Evolutionary conservation across 2,888 invertebrate genomes (phyloP).

Genomic region (Idaea aversata): DNA sequence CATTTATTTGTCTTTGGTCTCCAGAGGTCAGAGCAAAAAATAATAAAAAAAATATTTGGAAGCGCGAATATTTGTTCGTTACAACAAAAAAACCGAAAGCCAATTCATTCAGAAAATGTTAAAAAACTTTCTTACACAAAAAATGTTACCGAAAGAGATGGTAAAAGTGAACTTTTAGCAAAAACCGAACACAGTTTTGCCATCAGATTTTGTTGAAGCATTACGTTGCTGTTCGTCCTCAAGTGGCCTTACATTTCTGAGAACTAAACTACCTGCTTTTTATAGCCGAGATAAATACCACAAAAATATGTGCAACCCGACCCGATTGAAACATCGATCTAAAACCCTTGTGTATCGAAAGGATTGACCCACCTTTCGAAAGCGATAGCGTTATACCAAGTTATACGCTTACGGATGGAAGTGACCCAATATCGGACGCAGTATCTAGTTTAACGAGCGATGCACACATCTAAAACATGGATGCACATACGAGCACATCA

Average conservation of each 20-base stretch:
- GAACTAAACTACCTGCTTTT: slow-evolving; percentile 77
- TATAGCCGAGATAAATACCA: slow-evolving; percentile 60
- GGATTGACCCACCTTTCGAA: slow-evolving; percentile 51
- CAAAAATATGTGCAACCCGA: slow-evolving; percentile 59
- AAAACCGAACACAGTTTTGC: slow-evolving; percentile 44
- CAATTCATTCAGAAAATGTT: slow-evolving; percentile 10
- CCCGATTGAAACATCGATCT: slow-evolving; percentile 58
- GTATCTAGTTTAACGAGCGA: slow-evolving; percentile 36
- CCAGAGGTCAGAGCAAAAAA: slow-evolving; percentile 43
- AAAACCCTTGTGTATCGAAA: slow-evolving; percentile 37
- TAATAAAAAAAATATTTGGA: slow-evolving; percentile 38
- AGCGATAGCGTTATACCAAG: slow-evolving; percentile 47
- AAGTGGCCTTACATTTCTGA: slow-evolving; percentile 59
- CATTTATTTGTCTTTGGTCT: slow-evolving; percentile 45
- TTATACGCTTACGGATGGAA: slow-evolving; percentile 32
- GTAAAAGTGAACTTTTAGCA: slow-evolving; percentile 47
- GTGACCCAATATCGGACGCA: slow-evolving; percentile 56
- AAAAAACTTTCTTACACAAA: slow-evolving; percentile 33
- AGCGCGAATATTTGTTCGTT: slow-evolving; percentile 37
- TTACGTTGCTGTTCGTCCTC: slow-evolving; percentile 42
- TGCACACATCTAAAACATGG: slow-evolving; percentile 33
- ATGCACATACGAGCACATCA: slow-evolving; percentile 50
- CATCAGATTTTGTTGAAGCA: slow-evolving; percentile 45
- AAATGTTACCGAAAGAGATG: neutral
- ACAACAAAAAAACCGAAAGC: slow-evolving; percentile 11